A percentile compares a stretch with the other conserved stretches of the same genome.
Conservation (phyloP, 2,888 invertebrate species). For the Chironomus tentans region DNA sequence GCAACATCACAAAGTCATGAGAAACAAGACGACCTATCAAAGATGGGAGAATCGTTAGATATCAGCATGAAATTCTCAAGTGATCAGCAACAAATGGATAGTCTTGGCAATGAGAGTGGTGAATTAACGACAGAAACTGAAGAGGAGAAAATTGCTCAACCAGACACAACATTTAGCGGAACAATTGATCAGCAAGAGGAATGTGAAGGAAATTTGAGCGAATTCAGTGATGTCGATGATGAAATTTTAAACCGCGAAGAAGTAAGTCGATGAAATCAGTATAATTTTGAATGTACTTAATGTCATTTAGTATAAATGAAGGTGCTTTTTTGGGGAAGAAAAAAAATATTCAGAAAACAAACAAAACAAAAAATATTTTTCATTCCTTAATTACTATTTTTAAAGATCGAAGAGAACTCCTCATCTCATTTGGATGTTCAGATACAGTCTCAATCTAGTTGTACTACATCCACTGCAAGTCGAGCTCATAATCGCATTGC, state of each 20-base stretch:
- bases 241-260: conserved; percentile 77
- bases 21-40: not conserved
- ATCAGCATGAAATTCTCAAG: not conserved
- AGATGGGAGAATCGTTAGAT: not conserved
- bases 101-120: conserved; percentile 1
- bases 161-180: conserved; percentile 21
- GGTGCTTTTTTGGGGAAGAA: not conserved
- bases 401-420: not conserved
- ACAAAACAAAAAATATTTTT: not conserved
- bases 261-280: conserved; percentile 34
- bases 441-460: not conserved
- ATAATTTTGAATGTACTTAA: not conserved
- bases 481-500: not conserved
- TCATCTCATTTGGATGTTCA: not conserved
- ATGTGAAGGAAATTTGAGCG: conserved; percentile 59
- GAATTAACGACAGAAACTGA: conserved; percentile 1
- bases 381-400: not conserved
- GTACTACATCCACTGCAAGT: not conserved
- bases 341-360: not conserved
- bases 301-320: not conserved
- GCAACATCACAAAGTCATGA: not conserved
- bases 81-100: not conserved
- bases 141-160: conserved; percentile 1
- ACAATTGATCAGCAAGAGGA: conserved; percentile 10
- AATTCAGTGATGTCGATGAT: conserved; percentile 74